A percentile compares a stretch with the other conserved stretches of the same genome.
Evolutionary conservation across 2,888 invertebrate genomes (phyloP).

Genomic region (Rhodophaea formosa): DNA sequence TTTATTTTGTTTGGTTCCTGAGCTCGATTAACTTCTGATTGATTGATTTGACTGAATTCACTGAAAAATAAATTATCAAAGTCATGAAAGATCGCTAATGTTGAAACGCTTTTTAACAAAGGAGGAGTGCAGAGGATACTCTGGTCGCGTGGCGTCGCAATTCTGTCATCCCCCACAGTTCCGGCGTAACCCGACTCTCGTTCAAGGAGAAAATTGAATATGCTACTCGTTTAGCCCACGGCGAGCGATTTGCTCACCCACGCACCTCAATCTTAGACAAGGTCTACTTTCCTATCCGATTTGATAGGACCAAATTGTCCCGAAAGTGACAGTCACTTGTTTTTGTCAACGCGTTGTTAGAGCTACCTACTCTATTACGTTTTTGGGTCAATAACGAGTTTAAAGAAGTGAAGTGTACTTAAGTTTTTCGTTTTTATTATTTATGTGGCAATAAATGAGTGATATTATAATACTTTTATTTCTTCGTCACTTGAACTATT

Average conservation of each 20-base stretch:
- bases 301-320: slow-evolving; percentile 10
- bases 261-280: slow-evolving; percentile 5
- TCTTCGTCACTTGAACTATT: too few relatives aligned
- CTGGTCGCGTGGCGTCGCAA: slow-evolving; percentile 24
- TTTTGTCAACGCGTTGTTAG: background rate
- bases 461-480: too few relatives aligned
- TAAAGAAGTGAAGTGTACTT: too few relatives aligned
- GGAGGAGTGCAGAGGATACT: slow-evolving; percentile 38
- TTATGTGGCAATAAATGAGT: too few relatives aligned
- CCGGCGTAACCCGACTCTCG: slow-evolving; percentile 20
- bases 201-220: slow-evolving; percentile 19
- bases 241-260: slow-evolving; percentile 7
- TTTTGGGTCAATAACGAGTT: background rate
- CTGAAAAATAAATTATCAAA: too few relatives aligned
- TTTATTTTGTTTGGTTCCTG: too few relatives aligned
- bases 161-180: slow-evolving; percentile 37
- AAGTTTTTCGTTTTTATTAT: too few relatives aligned
- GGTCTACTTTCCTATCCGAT: slow-evolving; percentile 15
- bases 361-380: too few relatives aligned
- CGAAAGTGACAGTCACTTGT: background rate
- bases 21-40: too few relatives aligned
- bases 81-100: too few relatives aligned
- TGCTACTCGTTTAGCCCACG: slow-evolving; percentile 11
- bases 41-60: too few relatives aligned
- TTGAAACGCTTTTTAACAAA: too few relatives aligned